Base-by-base conservation (phyloP, 2,113 vertebrate genomes). In the Gymnarchus niloticus region DNA sequence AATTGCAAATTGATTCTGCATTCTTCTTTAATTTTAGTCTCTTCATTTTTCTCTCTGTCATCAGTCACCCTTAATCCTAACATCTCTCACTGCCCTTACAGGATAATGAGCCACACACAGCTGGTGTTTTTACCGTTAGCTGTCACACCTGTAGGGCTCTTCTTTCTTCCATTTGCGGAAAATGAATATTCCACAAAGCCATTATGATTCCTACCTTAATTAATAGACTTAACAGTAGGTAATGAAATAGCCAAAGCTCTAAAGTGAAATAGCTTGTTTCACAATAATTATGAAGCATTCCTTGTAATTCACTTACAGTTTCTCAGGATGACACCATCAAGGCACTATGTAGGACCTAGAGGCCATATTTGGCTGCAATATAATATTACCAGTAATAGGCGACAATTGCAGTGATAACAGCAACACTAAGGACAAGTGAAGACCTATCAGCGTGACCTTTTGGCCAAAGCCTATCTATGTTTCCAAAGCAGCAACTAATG, bases 361-460 rank as follows among this genome's bases (percentile, higher is more conserved):
- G 17, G 41, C 21, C 23, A 1, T 1, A 14, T 37, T 48, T 6
- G 21, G 23, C 19, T 10, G 33, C 76, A n/a, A n/a, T n/a, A 10
- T 48, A 6, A 48, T 48, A 44, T 78, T 48, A 78, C 41, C 44
- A 17, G 76, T 78, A 23, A 78, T 78, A 48, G 76, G 37, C 44
- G 76, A 25, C 76, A 48, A 46, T 78, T n/a, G 37, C 76, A n/a
- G 21, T 78, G 19, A 48, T 41, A 78, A 41, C 76, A 48, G 44
- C 44, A 12, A 48, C 17, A 33, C 65, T 17, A 41, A 73, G 65
- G 65, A 33, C 65, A 19, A 73, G 28, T 4, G 3, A 73, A 73
- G 65, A 73, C 65, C 33, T 28, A 73, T 73, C 19, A 73, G 65
- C 65, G 41, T 73, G 65, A 73, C 65, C 65, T 73, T 73, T 73